A percentile compares a stretch with the other conserved stretches of the same genome.
These are phyloP conservation scores for Apistogramma diplotaenia DNA, from an alignment of 2,113 vertebrate species.

Conservation along the genomic window DNA sequence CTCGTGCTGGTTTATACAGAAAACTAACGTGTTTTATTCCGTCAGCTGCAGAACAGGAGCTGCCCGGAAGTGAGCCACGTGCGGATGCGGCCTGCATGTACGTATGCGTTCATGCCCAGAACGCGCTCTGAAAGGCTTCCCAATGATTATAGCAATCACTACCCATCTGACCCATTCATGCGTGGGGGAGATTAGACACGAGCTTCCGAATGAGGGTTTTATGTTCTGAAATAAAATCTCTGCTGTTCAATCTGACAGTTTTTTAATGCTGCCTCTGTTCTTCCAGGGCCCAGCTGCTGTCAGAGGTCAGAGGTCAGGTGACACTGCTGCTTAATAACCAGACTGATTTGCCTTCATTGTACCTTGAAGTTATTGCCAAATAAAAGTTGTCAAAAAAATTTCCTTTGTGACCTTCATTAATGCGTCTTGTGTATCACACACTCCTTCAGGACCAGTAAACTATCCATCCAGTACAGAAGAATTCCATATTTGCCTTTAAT, in stretches of 20 bases:
- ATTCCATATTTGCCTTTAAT: background rate
- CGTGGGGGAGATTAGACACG: constrained; percentile 67
- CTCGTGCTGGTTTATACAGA: background rate
- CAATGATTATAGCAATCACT: constrained; percentile 80
- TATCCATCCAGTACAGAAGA: background rate
- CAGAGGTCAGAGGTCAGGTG: background rate
- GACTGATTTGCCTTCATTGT: background rate
- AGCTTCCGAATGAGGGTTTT: constrained; percentile 65
- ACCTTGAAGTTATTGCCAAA: background rate
- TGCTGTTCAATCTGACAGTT: background rate
- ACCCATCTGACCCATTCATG: constrained; percentile 76
- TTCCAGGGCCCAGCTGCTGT: constrained; percentile 13
- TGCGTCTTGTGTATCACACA: background rate
- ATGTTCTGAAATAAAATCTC: background rate
- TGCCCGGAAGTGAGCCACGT: background rate
- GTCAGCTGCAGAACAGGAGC: background rate
- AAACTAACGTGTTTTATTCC: too few species aligned
- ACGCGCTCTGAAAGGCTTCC: constrained; percentile 27
- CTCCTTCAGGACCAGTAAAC: too few species aligned
- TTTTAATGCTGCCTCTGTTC: background rate
- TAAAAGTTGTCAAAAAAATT: constrained; percentile 1
- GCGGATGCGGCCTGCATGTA: constrained; percentile 1
- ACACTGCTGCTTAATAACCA: background rate
- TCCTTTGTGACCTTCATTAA: background rate
- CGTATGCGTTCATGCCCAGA: background rate